These are phyloP conservation scores for Acanthosepion lycidas DNA, from an alignment of 2,888 invertebrate genomes.

Conservation along the genomic window DNA sequence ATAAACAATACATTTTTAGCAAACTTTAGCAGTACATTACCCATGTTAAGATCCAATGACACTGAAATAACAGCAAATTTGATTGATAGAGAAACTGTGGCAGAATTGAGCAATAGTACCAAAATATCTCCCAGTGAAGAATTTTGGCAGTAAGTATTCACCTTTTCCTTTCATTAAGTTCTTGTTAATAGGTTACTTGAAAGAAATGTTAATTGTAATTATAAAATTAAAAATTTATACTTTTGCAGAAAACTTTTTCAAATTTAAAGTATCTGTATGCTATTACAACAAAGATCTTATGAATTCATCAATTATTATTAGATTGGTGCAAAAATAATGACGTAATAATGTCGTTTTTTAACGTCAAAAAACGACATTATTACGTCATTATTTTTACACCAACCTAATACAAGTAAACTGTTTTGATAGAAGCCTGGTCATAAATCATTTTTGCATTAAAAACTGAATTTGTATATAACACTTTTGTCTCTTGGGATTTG, in stretches of 20 bases:
- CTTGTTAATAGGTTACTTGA: neutral
- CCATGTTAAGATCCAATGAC: neutral
- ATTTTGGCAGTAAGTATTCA: constrained; percentile 60
- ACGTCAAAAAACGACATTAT: too few species aligned
- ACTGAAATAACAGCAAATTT: neutral
- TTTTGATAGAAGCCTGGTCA: neutral
- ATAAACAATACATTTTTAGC: neutral
- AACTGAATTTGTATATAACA: too few species aligned
- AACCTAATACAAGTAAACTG: neutral
- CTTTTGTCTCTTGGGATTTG: too few species aligned
- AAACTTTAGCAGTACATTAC: neutral
- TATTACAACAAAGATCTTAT: neutral
- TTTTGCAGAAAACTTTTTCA: neutral
- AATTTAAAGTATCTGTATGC: neutral
- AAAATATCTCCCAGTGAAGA: constrained; percentile 54
- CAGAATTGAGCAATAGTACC: neutral
- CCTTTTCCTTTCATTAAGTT: neutral
- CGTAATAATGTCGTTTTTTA: too few species aligned
- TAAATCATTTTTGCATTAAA: neutral
- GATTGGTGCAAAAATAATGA: too few species aligned
- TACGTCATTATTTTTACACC: too few species aligned
- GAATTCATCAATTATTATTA: neutral
- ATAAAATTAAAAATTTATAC: neutral
- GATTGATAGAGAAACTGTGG: neutral
- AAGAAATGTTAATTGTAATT: neutral